These are phyloP conservation scores for Clarias pachynema DNA, from an alignment of 2,797 vertebrate species.

Conservation along the genomic window DNA sequence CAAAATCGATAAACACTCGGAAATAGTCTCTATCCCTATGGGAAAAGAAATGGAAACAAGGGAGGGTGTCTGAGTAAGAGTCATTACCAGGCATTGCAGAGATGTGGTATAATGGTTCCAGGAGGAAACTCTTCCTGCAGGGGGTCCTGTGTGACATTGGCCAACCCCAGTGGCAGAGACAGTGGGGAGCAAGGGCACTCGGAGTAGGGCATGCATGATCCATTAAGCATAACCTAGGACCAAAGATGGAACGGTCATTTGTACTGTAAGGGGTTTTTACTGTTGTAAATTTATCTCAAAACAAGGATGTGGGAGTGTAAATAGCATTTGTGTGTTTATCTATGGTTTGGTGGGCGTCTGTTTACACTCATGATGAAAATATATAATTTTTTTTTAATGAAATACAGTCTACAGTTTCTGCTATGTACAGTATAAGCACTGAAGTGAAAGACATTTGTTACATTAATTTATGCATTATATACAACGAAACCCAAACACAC, in stretches of 20 bases:
- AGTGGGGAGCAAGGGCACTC: slow-evolving; percentile 78
- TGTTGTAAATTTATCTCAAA: slow-evolving; percentile 3
- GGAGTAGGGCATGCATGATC: slow-evolving; percentile 68
- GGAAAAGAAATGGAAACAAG: neutral
- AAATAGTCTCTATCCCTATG: slow-evolving; percentile 1
- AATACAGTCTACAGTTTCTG: neutral
- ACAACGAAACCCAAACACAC: neutral
- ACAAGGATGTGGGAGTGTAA: neutral
- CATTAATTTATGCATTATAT: neutral
- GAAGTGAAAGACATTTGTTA: neutral
- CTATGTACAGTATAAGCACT: neutral
- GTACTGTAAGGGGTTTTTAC: neutral
- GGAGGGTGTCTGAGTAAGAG: slow-evolving; percentile 5
- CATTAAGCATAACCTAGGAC: slow-evolving; percentile 74
- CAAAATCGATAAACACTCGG: slow-evolving; percentile 29
- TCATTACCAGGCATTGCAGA: slow-evolving; percentile 84
- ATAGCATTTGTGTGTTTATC: neutral
- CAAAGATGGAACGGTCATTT: neutral
- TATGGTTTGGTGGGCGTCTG: neutral
- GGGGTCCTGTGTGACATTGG: slow-evolving; percentile 69
- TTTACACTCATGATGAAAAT: neutral
- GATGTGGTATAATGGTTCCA: slow-evolving; percentile 69
- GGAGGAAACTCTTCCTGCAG: slow-evolving; percentile 63
- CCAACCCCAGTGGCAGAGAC: slow-evolving; percentile 61
- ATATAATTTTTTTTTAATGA: neutral